A percentile compares a stretch with the other conserved stretches of the same genome.
These are phyloP conservation scores for Heliconius hermathena DNA, from an alignment of 1,140 invertebrate genomes.

Conservation along the genomic window DNA sequence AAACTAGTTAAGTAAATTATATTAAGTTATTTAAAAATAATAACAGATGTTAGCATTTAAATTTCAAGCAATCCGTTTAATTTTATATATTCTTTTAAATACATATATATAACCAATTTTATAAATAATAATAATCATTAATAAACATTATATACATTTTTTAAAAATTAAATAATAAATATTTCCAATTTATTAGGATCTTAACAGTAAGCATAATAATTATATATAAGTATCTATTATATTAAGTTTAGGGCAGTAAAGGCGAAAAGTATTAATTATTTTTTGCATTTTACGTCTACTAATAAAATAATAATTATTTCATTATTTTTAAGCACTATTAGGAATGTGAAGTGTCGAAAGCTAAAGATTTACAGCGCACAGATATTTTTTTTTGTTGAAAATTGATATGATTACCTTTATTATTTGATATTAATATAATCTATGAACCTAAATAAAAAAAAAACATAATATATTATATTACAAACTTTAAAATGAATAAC, in stretches of 20 bases:
- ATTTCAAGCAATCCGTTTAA: not conserved
- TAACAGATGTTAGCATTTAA: not conserved
- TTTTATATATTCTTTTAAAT: not conserved
- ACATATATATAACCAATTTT: not conserved
- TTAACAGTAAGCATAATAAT: not conserved
- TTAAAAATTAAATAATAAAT: not conserved
- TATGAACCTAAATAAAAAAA: not conserved
- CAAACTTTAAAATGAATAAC: not conserved
- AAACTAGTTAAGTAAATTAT: too few species aligned
- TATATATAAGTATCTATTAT: not conserved
- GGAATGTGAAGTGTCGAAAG: not conserved
- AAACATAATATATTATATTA: not conserved
- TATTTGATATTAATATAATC: not conserved
- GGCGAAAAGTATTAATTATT: constrained; percentile 29
- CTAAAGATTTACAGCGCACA: not conserved
- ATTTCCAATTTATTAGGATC: not conserved
- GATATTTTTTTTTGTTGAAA: not conserved
- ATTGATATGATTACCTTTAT: not conserved
- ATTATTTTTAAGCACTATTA: not conserved
- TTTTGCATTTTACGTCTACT: not conserved
- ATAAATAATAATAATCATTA: not conserved
- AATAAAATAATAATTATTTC: not conserved
- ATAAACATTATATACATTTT: not conserved
- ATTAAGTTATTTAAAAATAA: not conserved
- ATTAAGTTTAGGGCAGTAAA: constrained; percentile 23